A percentile compares a stretch with the other conserved stretches of the same genome.
These are phyloP conservation scores for Tryphoninae sp. DNA, from an alignment of 2,888 invertebrate species.

Conservation along the genomic window DNA sequence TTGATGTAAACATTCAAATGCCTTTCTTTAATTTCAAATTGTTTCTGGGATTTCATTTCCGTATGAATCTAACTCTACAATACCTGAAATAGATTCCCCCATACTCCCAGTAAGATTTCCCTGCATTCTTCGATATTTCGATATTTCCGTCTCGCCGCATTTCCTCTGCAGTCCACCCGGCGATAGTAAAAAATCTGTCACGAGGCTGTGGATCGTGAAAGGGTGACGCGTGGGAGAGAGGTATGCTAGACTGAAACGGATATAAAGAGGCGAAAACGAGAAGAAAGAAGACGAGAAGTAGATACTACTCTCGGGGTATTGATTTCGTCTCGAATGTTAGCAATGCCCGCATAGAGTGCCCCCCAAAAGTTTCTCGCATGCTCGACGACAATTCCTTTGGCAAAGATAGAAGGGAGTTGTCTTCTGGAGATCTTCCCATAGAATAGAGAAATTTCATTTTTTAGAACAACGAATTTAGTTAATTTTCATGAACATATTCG, in stretches of 20 bases:
- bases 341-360: slow-evolving; percentile 57
- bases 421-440: neutral
- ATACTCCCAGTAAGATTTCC: too few species aligned
- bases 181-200: slow-evolving; percentile 24
- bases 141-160: neutral
- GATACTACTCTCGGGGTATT: slow-evolving; percentile 66
- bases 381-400: neutral
- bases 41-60: too few species aligned
- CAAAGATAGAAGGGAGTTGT: slow-evolving; percentile 13
- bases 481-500: slow-evolving; percentile 47
- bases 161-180: slow-evolving; percentile 24
- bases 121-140: neutral
- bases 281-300: slow-evolving; percentile 30
- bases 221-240: slow-evolving; percentile 26
- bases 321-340: slow-evolving; percentile 73
- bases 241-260: slow-evolving; percentile 13
- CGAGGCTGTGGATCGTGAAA: slow-evolving; percentile 44
- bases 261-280: slow-evolving; percentile 39
- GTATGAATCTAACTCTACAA: too few species aligned
- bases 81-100: too few species aligned
- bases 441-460: slow-evolving; percentile 23
- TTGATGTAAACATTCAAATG: too few species aligned
- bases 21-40: too few species aligned
- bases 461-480: slow-evolving; percentile 30
- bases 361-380: slow-evolving; percentile 45